Percentiles rank a stretch among this genome's conserved stretches.
These are phyloP conservation scores for Chloropsis cyanopogon DNA, from an alignment of 2,113 vertebrate species.

Conservation along the genomic window DNA sequence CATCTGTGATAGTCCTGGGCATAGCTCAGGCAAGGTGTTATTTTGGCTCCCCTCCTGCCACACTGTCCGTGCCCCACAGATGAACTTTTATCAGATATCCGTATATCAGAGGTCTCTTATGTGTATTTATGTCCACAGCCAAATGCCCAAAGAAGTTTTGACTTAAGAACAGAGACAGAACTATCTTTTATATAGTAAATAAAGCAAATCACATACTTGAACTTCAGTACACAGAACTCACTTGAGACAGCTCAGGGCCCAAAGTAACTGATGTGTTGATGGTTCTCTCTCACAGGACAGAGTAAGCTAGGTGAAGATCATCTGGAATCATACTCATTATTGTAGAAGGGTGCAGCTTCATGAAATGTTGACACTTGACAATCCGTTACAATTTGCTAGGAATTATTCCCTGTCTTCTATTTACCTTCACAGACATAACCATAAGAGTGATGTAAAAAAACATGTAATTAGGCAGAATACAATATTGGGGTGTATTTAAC, in stretches of 20 bases:
- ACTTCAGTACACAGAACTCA: background rate
- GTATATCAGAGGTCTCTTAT: background rate
- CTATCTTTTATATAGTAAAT: background rate
- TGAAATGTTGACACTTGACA: background rate
- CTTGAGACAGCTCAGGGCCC: background rate
- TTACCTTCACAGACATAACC: background rate
- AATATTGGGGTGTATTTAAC: background rate
- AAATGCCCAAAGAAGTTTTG: background rate
- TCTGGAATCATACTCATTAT: background rate
- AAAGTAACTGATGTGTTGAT: background rate
- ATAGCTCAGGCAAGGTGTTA: background rate
- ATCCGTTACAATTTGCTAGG: background rate
- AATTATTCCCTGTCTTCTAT: background rate
- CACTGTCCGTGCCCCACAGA: background rate
- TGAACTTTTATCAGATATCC: background rate
- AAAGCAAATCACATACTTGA: background rate
- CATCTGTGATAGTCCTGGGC: background rate
- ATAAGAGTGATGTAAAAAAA: background rate
- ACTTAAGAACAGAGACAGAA: background rate
- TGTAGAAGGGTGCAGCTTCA: fast-evolving
- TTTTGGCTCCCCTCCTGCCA: background rate
- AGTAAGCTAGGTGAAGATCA: background rate
- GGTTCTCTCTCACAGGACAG: background rate
- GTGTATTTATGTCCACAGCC: background rate
- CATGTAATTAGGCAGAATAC: background rate